Conservation (phyloP, 2,888 invertebrate species). For the Clepsis dumicolana region DNA sequence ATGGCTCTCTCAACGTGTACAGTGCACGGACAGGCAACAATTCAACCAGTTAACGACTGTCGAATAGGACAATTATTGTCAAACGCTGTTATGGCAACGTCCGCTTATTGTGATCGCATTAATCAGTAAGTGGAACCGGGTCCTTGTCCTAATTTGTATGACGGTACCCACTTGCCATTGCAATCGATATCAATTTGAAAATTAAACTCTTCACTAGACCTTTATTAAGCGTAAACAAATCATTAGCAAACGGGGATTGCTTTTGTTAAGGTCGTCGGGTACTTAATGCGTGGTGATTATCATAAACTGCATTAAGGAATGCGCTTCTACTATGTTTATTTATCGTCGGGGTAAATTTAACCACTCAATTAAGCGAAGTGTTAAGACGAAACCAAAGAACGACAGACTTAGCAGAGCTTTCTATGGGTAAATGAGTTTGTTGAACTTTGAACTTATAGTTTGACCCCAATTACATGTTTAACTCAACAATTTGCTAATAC, state of each 20-base stretch:
- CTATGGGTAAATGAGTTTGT: constrained; percentile 1
- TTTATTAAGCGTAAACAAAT: constrained; percentile 30
- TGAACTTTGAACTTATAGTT: neutral
- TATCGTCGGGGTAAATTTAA: constrained; percentile 11
- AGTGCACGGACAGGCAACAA: constrained; percentile 20
- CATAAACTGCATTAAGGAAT: constrained; percentile 37
- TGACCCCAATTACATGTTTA: neutral
- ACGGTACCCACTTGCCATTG: constrained; percentile 23
- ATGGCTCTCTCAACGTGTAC: neutral
- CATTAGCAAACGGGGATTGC: constrained; percentile 21
- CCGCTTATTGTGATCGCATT: constrained; percentile 78
- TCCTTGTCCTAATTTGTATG: constrained; percentile 70
- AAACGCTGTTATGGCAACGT: constrained; percentile 70
- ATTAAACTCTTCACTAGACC: constrained; percentile 8
- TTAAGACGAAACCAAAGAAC: neutral
- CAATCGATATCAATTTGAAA: constrained; percentile 24
- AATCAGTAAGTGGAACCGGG: constrained; percentile 66
- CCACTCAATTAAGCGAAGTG: constrained; percentile 17
- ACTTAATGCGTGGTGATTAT: constrained; percentile 28
- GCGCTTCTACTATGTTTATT: constrained; percentile 18
- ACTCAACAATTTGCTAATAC: neutral
- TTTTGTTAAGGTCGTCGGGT: constrained; percentile 32
- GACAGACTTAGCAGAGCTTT: neutral
- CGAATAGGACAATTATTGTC: constrained; percentile 69
- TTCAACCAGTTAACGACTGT: constrained; percentile 47